Conservation (phyloP, 1,140 invertebrate species). For the Tribolium castaneum region DNA sequence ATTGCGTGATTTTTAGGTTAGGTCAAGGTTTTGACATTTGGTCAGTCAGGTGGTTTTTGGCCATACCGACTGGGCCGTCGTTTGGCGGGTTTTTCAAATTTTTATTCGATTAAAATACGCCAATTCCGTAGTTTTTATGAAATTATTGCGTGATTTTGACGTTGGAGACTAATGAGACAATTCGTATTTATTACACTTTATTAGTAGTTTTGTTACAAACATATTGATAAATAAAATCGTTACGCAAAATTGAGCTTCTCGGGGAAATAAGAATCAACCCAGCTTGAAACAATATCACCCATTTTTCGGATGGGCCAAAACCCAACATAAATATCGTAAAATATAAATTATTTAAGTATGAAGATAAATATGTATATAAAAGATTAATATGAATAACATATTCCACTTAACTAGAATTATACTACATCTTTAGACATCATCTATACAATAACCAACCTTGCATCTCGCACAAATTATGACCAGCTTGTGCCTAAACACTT, state of each 20-base stretch:
- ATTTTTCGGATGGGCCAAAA: neutral
- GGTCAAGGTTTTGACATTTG: neutral
- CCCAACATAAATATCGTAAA: conserved; percentile 5
- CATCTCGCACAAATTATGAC: conserved; percentile 37
- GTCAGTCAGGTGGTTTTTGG: neutral
- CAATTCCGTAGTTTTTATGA: no score
- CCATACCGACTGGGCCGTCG: no score
- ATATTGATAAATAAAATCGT: conserved; percentile 16
- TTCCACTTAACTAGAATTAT: conserved; percentile 32
- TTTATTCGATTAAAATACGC: no score
- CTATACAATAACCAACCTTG: conserved; percentile 44
- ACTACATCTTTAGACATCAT: conserved; percentile 26
- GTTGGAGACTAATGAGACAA: no score
- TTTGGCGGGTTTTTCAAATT: no score
- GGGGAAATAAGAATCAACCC: neutral
- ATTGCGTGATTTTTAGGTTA: neutral
- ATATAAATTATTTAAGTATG: conserved; percentile 16
- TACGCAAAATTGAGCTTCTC: conserved; percentile 2
- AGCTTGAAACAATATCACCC: conserved; percentile 4
- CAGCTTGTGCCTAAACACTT: conserved; percentile 31
- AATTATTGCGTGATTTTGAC: no score
- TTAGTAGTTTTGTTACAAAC: conserved; percentile 31
- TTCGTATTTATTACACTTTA: conserved; percentile 15
- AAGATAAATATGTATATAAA: conserved; percentile 25
- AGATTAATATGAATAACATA: conserved; percentile 36